Percentiles rank a stretch among this genome's conserved stretches.
Conservation (phyloP, 1,140 invertebrate genomes). For the Muscidifurax raptorellus region DNA sequence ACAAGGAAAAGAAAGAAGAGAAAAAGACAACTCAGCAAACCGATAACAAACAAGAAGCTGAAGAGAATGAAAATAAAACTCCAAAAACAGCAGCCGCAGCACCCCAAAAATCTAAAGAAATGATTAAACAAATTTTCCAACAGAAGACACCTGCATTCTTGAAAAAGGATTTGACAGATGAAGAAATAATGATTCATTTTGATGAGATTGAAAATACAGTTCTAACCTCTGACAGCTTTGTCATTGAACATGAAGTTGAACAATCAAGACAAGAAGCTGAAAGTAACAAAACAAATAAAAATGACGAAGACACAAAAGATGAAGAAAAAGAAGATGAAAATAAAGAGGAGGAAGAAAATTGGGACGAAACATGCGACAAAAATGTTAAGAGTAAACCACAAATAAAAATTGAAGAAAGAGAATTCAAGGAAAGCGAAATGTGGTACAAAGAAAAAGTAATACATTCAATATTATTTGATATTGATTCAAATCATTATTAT, state of each 20-base stretch:
- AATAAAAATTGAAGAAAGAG: slow-evolving; percentile 46
- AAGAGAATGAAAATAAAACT: background rate
- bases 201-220: slow-evolving; percentile 70
- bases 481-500: slow-evolving; percentile 29
- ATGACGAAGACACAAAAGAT: slow-evolving; percentile 28
- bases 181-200: slow-evolving; percentile 68
- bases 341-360: slow-evolving; percentile 18
- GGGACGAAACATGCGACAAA: background rate
- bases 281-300: slow-evolving; percentile 39
- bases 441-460: slow-evolving; percentile 64
- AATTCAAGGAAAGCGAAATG: slow-evolving; percentile 49
- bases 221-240: slow-evolving; percentile 59
- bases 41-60: background rate
- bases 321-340: slow-evolving; percentile 8
- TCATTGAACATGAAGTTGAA: slow-evolving; percentile 50
- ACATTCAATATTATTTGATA: slow-evolving; percentile 30
- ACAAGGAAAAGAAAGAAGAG: slow-evolving; percentile 44
- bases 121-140: background rate
- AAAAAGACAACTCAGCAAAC: slow-evolving; percentile 22
- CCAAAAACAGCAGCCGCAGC: background rate
- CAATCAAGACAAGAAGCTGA: slow-evolving; percentile 41
- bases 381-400: slow-evolving; percentile 5
- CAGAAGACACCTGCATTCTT: slow-evolving; percentile 41
- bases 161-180: slow-evolving; percentile 63
- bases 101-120: slow-evolving; percentile 6